A percentile compares a stretch with the other conserved stretches of the same genome.
Evolutionary conservation across 2,888 invertebrate species (phyloP).

Genomic region (Margaritifera margaritifera): DNA sequence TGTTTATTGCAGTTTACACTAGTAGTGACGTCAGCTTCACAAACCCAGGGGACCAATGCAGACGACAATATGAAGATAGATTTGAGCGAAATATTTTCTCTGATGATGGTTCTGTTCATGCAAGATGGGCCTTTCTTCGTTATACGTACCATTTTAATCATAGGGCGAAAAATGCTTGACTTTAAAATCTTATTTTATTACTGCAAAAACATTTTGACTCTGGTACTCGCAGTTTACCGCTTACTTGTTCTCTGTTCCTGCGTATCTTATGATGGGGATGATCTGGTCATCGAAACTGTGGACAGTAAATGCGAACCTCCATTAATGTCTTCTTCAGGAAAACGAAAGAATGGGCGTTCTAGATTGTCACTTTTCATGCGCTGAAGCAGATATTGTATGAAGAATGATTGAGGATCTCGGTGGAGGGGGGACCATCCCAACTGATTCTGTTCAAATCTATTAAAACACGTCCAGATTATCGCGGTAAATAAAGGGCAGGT

Average conservation of each 20-base stretch:
- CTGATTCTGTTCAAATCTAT: too few relatives aligned
- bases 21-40: constrained; percentile 28
- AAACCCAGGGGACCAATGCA: constrained; percentile 1
- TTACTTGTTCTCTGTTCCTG: constrained; percentile 28
- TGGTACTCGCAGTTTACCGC: constrained; percentile 30
- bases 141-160: constrained; percentile 23
- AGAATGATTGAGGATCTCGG: too few relatives aligned
- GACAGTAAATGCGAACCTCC: too few relatives aligned
- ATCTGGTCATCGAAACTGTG: constrained; percentile 14
- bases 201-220: constrained; percentile 28
- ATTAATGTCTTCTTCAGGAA: too few relatives aligned
- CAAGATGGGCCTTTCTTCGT: constrained; percentile 37
- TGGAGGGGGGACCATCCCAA: too few relatives aligned
- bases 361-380: too few relatives aligned
- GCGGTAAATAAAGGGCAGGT: too few relatives aligned
- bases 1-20: constrained; percentile 37
- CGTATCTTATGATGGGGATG: constrained; percentile 28
- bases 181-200: constrained; percentile 35
- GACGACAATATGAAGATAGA: constrained; percentile 3
- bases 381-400: too few relatives aligned
- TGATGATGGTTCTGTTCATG: constrained; percentile 39
- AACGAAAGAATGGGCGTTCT: too few relatives aligned
- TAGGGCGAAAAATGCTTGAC: constrained; percentile 10
- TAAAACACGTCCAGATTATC: too few relatives aligned
- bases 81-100: constrained; percentile 22